phyloP scores from a whole-genome alignment of 2,888 invertebrate genomes.

The Rhagonycha lutea region DNA sequence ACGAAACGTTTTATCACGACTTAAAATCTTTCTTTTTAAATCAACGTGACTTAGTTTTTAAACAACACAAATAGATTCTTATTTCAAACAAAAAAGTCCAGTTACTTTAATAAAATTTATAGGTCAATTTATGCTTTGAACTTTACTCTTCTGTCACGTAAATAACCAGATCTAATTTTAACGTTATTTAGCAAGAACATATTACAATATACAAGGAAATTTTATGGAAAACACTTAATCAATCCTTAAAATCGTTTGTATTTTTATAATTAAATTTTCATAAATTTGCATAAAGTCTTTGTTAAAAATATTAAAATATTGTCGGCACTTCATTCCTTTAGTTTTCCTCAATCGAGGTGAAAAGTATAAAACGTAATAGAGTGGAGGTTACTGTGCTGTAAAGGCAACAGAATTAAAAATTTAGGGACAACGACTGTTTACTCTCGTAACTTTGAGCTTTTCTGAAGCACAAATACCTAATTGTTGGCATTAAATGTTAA shows the following conservation, averaged over 20 bases:
- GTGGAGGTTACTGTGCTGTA: not conserved
- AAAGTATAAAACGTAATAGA: not conserved
- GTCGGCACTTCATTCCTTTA: not conserved
- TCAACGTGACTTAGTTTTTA: constrained; percentile 1
- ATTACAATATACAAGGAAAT: not conserved
- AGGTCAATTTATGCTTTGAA: constrained; percentile 18
- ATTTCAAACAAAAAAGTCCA: constrained; percentile 14
- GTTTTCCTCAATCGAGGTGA: not conserved
- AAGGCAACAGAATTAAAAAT: not conserved
- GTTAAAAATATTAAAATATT: not conserved
- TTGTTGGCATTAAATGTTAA: not conserved
- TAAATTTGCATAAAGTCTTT: not conserved
- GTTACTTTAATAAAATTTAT: constrained; percentile 16
- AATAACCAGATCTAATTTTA: not conserved
- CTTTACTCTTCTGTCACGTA: not conserved
- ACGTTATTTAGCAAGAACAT: not conserved
- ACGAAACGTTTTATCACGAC: not conserved
- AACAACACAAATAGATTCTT: constrained; percentile 14
- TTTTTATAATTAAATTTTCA: not conserved
- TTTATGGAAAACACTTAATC: not conserved
- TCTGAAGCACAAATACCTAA: not conserved
- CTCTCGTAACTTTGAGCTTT: not conserved
- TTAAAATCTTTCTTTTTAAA: not conserved
- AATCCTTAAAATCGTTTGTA: not conserved
- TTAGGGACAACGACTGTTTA: not conserved